Base-by-base conservation (phyloP, 2,113 vertebrate species). In the Barnardius zonarius region DNA sequence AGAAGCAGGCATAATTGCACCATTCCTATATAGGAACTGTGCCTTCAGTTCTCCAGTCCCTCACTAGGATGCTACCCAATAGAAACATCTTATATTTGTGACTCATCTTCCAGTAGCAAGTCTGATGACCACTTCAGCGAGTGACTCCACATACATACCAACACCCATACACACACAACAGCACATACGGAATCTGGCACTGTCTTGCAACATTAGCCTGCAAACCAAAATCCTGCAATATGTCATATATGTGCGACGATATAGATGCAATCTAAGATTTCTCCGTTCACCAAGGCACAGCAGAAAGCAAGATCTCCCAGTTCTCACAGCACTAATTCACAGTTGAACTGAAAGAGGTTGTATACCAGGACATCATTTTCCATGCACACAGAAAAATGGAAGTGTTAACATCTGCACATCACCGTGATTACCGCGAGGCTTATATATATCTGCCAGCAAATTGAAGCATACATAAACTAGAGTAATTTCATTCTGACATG, bases 201-300 rank as follows among this genome's bases (percentile, higher is more conserved):
- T 51, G 35, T 27, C 10, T 46, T 49, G 39, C 73, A 59, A 57
- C 54, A 28, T 19, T 0, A n/a, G 23, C 11, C 33, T 74, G 54
- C 59, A 86, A 89, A 55, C 33, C 41, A 48, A 77, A 86, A 54
- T 41, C 15, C 39, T 62, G 35, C 27, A 57, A 33, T 7, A 39
- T 20, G 73, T 88, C 13, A 2, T 17, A 4, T 24, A 49, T 6
- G 5, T 54, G 67, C 39, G 64, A 37, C 0, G 0, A 44, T 37
- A 49, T 1, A 51, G 17, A 49, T 46, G 41, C 35, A 59, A 24
- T 39, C 24, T 33, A 25, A 49, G 44, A 61, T 66, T 66, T 77
- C 33, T 55, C 39, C 39, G 49, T 63, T 86, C 76, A 67, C 25
- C 6, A 30, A 39, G n/a, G 66, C 55, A 37, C 23, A 83, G 84